Conservation (phyloP, 2,113 vertebrate genomes). For the Nothobranchius furzeri region DNA sequence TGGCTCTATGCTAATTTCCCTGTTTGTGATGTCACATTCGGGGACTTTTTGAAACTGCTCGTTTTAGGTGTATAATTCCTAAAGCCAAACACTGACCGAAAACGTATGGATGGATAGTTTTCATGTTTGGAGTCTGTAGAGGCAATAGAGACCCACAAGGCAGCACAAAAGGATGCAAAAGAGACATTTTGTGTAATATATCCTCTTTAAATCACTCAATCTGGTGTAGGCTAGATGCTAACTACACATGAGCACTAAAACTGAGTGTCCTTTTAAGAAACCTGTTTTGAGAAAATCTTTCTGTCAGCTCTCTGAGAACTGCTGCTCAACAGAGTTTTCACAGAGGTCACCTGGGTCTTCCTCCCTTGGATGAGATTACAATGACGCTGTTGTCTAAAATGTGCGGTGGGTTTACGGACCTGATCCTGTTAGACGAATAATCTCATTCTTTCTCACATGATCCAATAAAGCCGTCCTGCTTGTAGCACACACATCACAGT, state of each 20-base stretch:
- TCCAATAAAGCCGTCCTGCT: constrained; percentile 4
- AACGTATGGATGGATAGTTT: too few relatives aligned
- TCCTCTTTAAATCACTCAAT: too few relatives aligned
- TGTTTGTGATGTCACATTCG: too few relatives aligned
- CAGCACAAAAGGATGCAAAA: too few relatives aligned
- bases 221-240: not conserved
- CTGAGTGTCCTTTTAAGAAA: too few relatives aligned
- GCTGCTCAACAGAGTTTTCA: not conserved
- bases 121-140: too few relatives aligned
- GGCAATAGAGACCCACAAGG: too few relatives aligned
- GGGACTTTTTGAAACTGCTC: too few relatives aligned
- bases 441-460: constrained; percentile 23
- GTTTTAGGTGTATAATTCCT: too few relatives aligned
- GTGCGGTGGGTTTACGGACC: constrained; percentile 31
- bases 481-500: constrained; percentile 13
- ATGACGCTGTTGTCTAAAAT: constrained; percentile 25
- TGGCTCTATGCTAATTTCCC: too few relatives aligned
- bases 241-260: not conserved
- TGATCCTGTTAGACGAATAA: constrained; percentile 44
- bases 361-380: constrained; percentile 17
- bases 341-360: constrained; percentile 10
- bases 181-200: too few relatives aligned
- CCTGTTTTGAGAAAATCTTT: not conserved
- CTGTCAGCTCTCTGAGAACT: not conserved
- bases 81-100: too few relatives aligned